These are phyloP conservation scores for Nephrotoma appendiculata DNA, from an alignment of 2,888 invertebrate species.

Conservation along the genomic window DNA sequence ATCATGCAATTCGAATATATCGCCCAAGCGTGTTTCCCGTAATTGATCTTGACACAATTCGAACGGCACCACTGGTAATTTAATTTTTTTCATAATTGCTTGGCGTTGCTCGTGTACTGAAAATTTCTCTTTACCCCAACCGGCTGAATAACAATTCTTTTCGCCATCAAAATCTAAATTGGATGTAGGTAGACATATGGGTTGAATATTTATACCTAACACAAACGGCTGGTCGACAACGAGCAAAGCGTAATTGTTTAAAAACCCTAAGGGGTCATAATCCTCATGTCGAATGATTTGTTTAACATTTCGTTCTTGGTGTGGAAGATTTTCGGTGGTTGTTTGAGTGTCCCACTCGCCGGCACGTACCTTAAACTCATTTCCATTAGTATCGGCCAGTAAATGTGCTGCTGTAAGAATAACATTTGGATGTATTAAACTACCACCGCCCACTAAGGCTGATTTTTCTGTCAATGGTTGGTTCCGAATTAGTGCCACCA, in stretches of 20 bases:
- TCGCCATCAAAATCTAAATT: conserved; percentile 30
- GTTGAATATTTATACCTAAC: conserved; percentile 46
- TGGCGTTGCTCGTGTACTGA: conserved; percentile 36
- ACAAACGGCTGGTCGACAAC: conserved; percentile 43
- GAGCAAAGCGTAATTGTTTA: conserved; percentile 54
- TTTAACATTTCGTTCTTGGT: conserved; percentile 46
- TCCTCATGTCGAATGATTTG: conserved; percentile 39
- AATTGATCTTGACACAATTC: conserved; percentile 30
- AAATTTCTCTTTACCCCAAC: conserved; percentile 49
- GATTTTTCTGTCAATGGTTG: neutral
- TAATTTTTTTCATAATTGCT: conserved; percentile 46
- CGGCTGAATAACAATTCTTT: conserved; percentile 48
- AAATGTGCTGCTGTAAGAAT: neutral
- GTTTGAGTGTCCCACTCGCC: conserved; percentile 68
- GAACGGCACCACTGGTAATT: conserved; percentile 45
- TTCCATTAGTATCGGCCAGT: too few relatives aligned
- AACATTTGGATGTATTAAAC: too few relatives aligned
- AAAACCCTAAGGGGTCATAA: conserved; percentile 45
- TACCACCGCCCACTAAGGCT: neutral
- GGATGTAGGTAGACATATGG: conserved; percentile 43
- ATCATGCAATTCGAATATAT: neutral
- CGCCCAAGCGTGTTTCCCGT: conserved; percentile 40
- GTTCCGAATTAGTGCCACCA: neutral
- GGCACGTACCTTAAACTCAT: conserved; percentile 10
- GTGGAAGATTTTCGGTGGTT: conserved; percentile 45